phyloP scores from a whole-genome alignment of 1,140 invertebrate genomes.

The Cyrtorhinus lividipennis region DNA sequence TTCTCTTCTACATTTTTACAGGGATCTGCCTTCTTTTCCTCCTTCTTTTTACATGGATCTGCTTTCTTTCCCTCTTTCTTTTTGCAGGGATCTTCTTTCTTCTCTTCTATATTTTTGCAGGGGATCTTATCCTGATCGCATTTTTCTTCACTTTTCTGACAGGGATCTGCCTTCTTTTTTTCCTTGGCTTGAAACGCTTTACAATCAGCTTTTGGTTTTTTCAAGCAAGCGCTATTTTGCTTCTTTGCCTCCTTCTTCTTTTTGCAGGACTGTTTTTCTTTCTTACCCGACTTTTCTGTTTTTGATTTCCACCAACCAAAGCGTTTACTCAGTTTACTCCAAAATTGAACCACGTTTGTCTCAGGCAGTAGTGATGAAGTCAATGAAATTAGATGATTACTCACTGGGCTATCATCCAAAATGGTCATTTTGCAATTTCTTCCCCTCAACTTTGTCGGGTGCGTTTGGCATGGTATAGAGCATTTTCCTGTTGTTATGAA shows the following conservation, averaged over 20 bases:
- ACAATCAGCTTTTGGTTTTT: background rate
- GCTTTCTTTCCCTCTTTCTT: slow-evolving; percentile 12
- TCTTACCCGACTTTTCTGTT: background rate
- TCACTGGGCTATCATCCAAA: too few relatives aligned
- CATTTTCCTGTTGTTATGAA: too few relatives aligned
- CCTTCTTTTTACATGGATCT: slow-evolving; percentile 8
- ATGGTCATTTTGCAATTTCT: too few relatives aligned
- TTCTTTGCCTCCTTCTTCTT: background rate
- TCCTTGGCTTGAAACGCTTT: background rate
- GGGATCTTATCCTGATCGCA: background rate
- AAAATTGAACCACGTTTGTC: background rate
- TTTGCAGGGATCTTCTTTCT: slow-evolving; percentile 9
- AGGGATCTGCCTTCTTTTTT: background rate
- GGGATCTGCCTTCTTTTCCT: slow-evolving; percentile 8
- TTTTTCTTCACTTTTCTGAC: slow-evolving; percentile 1
- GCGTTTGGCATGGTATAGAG: too few relatives aligned
- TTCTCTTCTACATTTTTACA: slow-evolving; percentile 7
- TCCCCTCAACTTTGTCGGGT: too few relatives aligned
- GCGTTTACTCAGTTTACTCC: background rate
- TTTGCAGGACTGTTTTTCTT: slow-evolving; percentile 5
- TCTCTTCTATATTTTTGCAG: background rate
- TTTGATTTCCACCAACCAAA: background rate
- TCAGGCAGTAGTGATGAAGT: too few relatives aligned
- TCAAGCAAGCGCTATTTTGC: background rate
- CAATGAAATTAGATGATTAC: too few relatives aligned